Evolutionary conservation across 2,888 invertebrate genomes (phyloP), one percentile per base, ranked within the genome.

Genomic region (Mactromeris polynyma): DNA sequence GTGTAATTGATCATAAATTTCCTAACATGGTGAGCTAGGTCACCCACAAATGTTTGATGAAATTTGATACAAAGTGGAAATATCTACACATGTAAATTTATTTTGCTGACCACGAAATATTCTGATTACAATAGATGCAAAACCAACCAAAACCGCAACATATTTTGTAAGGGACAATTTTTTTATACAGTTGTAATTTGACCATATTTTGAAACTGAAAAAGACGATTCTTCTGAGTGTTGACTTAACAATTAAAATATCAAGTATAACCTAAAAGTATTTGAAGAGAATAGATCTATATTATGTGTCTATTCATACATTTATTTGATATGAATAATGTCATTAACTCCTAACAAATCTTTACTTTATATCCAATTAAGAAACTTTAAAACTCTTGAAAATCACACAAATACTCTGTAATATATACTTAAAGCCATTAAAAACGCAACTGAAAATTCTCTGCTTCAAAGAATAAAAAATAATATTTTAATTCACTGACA

Each of bases 111-210:
- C 58, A 64, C 58, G 26, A 64, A 26, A 3, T 26, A 26, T 26
- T n/a, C 58, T 26, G 9, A 26, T 64, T 64, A 26, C 58, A 26
- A 64, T 26, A 64, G 58, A 64, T 26, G 58, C n/a, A 64, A 58
- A 64, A 64, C 58, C 58, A 64, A 26, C 58, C 26, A 26, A 64
- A 64, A 26, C 58, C 58, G 9, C 58, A 46, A 46, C 46, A n/a
- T 58, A 19, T 58, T 58, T 58, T 21, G 21, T 19, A 58, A 58
- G 26, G 26, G 58, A 19, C 21, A 2, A 58, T n/a, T 58, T 58
- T 58, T 58, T 58, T 26, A 58, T 58, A n/a, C 19, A 64, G n/a
- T 64, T 64, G 58, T 64, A 64, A 64, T 64, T 64, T 64, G 26
- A 64, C 58, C 58, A 9, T 9, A 64, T 64, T 64, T 9, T n/a